Evolutionary conservation across 2,888 invertebrate genomes (phyloP).

Genomic region (Axea sp.): DNA sequence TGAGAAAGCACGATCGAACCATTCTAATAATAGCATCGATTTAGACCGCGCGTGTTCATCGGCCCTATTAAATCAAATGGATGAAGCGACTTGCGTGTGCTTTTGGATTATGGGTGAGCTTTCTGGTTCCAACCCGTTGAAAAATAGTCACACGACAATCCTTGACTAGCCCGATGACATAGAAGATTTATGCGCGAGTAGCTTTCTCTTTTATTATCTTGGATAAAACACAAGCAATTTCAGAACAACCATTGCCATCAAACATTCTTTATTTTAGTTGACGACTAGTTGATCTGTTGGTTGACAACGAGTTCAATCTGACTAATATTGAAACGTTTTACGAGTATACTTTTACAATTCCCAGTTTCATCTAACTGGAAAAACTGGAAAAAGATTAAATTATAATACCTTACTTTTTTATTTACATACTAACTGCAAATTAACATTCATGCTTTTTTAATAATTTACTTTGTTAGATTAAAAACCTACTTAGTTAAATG

Average conservation of each 20-base stretch:
- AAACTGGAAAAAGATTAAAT: too few species aligned
- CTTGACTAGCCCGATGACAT: slow-evolving; percentile 48
- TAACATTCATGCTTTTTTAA: too few species aligned
- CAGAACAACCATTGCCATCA: background rate
- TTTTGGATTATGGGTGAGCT: slow-evolving; percentile 53
- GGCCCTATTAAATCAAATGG: slow-evolving; percentile 59
- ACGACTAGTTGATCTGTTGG: too few species aligned
- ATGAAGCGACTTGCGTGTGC: slow-evolving; percentile 59
- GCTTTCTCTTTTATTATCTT: slow-evolving; percentile 31
- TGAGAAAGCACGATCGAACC: slow-evolving; percentile 62
- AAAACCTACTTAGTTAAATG: too few species aligned
- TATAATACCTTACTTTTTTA: too few species aligned
- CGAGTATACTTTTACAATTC: too few species aligned
- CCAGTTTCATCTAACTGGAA: too few species aligned
- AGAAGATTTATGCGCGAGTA: slow-evolving; percentile 38
- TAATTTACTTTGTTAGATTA: too few species aligned
- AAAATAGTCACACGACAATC: slow-evolving; percentile 51
- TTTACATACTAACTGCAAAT: too few species aligned
- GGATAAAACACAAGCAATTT: slow-evolving; percentile 11
- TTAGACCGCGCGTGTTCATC: slow-evolving; percentile 63
- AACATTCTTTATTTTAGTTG: too few species aligned
- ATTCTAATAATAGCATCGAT: slow-evolving; percentile 68
- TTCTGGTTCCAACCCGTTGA: slow-evolving; percentile 53
- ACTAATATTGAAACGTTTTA: too few species aligned
- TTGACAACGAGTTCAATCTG: too few species aligned